Evolutionary conservation across 2,888 invertebrate genomes (phyloP), one percentile per base, ranked within the genome.

Genomic region (Sinodicranocentrus sp.): DNA sequence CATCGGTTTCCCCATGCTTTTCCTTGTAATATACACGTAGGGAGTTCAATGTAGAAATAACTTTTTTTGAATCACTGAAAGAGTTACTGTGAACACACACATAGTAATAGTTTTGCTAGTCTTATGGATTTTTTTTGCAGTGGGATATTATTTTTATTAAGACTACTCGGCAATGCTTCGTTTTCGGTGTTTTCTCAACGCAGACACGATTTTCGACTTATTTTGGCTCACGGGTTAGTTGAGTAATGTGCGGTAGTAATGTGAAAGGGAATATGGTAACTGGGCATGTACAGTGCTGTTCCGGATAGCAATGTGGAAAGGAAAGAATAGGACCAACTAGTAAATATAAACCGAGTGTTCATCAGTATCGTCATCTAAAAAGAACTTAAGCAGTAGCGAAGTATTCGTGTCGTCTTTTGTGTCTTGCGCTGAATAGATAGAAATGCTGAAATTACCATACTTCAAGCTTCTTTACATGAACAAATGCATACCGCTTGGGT

Each of bases 51-150:
- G 67, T 77, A 23, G 23, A 67, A 67, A 43, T 21, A 44, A 44
- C 23, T 43, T 44, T 67, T 26, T 67, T 44, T 43, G 15, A 67
- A 67, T 67, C 43, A 67, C 19, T 15, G 43, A 67, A 39, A 65
- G 59, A 80, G 73, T 80, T 79, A 71, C 72, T 72, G 57, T 80
- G 80, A 80, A 80, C 80, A 80, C 80, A 80, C 80, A 73, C 80
- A 73, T 28, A 26, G 76, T 43, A 57, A 21, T 21, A 23, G 33
- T 54, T n/a, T 15, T 19, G 23, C n/a, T n/a, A n/a, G n/a, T n/a
- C 6, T 39, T 39, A 39, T 13, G 39, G 13, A 13, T 39, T 39
- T 39, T 43, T 23, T 23, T 52, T 10, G 26, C 23, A 28, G 17
- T 67, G 71, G 2, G 43, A 48, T 71, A 54, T 44, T 28, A 28